Percentiles rank a stretch among this genome's conserved stretches.
Evolutionary conservation across 2,888 invertebrate species (phyloP).

Genomic region (Bursaphelenchus okinawaensis): DNA sequence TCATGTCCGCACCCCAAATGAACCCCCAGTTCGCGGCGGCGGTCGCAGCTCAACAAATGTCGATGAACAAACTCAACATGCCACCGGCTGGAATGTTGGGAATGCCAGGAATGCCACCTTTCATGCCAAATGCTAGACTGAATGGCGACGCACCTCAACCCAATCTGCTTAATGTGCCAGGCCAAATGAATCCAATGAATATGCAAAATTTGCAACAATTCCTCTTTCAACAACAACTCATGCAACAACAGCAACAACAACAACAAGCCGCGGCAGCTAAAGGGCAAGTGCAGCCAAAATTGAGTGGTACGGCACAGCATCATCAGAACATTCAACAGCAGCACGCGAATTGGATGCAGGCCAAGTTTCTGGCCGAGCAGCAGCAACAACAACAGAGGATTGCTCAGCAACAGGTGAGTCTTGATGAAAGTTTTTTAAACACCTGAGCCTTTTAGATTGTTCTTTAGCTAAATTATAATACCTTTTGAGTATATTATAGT

Average conservation of each 20-base stretch:
- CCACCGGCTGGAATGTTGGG: neutral
- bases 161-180: neutral
- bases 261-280: neutral
- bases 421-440: no score
- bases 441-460: no score
- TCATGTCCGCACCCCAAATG: slow-evolving; percentile 5
- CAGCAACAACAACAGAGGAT: neutral
- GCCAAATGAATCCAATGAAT: slow-evolving; percentile 11
- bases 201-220: slow-evolving; percentile 18
- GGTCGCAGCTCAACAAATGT: slow-evolving; percentile 11
- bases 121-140: slow-evolving; percentile 1
- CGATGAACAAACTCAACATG: neutral
- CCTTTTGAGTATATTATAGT: no score
- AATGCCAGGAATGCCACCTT: neutral
- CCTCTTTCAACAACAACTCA: slow-evolving; percentile 19
- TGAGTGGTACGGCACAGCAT: neutral
- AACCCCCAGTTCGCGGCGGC: slow-evolving; percentile 13
- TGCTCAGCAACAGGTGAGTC: slow-evolving; percentile 5
- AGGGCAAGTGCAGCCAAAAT: neutral
- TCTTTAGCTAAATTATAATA: no score
- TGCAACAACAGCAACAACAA: slow-evolving; percentile 17
- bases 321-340: slow-evolving; percentile 8
- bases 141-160: neutral
- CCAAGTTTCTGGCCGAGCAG: neutral
- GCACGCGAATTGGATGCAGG: neutral